Base-by-base conservation (phyloP, 35 echinoderm and acorn worm genomes). In the Patiria miniata region DNA sequence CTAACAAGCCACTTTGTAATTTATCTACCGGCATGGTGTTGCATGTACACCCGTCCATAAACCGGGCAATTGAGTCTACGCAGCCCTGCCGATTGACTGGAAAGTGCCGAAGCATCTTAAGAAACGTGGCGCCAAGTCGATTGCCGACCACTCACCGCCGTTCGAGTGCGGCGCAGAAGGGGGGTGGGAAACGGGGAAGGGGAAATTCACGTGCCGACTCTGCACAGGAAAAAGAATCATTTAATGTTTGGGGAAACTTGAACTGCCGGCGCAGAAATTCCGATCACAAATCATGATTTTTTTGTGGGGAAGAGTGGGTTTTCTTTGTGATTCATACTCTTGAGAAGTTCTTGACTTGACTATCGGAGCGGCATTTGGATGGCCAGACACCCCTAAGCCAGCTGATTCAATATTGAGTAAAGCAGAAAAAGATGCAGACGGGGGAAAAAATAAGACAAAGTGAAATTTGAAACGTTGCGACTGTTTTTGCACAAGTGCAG, bases 351-450 rank as follows among this genome's bases (percentile, higher is more conserved):
- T 26, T 36, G 29, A 32, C 29, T 73, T 10, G 34, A 73, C 15
- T 26, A 73, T 73, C 14, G 23, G 14, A 14, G 34, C 29, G 65
- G 14, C 34, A 10, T 5, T 73, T 23, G 21, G 14, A 1, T 34
- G 7, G 3, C 2, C 14, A 73, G 65, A 73, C 65, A 73, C 26
- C 26, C 57, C 14, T 34, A 73, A 32, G 65, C 34, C 65, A 73
- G 65, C 65, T 73, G 65, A 34, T 73, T 73, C 65, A 73, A 73
- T 61, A 61, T 73, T 73, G 29, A 73, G 29, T 28, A 8, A 60
- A n/a, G 19, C 0, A 73, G 65, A 73, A 73, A 73, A 34, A 2
- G 65, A 73, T 26, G 15, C 0, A 60, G n/a, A n/a, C n/a, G 42
- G 42, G 42, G 42, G 42, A 12, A 47, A 47, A 47, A n/a, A n/a